Percentiles rank a stretch among this genome's conserved stretches.
Conservation (phyloP, 2,888 invertebrate species). For the Drosophila putrida region DNA sequence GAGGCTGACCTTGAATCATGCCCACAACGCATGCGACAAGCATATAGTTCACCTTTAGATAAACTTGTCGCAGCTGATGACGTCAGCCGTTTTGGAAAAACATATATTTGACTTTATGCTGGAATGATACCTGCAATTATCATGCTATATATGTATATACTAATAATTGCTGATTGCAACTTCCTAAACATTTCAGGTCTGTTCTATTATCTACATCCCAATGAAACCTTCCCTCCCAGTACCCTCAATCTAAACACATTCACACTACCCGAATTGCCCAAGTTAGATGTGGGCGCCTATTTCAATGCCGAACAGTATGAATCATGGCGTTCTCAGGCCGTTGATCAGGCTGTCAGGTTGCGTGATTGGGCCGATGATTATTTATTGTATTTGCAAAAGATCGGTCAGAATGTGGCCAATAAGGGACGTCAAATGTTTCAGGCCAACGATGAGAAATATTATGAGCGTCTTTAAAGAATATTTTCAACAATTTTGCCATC, state of each 20-base stretch:
- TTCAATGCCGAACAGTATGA: constrained; percentile 77
- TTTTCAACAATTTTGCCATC: constrained; percentile 52
- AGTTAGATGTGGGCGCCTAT: constrained; percentile 78
- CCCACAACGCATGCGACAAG: constrained; percentile 2
- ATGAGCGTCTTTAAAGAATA: constrained; percentile 74
- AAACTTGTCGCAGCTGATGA: constrained; percentile 47
- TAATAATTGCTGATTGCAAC: constrained; percentile 37
- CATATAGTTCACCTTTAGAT: constrained; percentile 53
- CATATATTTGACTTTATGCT: constrained; percentile 38
- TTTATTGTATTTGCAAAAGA: constrained; percentile 86
- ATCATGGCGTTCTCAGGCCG: constrained; percentile 86
- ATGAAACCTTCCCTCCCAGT: constrained; percentile 84
- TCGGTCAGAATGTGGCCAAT: constrained; percentile 87
- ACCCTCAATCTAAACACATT: constrained; percentile 77
- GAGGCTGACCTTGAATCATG: constrained; percentile 51
- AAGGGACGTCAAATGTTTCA: constrained; percentile 86
- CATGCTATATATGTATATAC: not conserved
- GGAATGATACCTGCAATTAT: constrained; percentile 24
- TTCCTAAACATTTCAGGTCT: constrained; percentile 78
- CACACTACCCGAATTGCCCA: constrained; percentile 79
- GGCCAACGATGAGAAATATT: constrained; percentile 69
- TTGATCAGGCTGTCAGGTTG: constrained; percentile 86
- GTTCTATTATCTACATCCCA: constrained; percentile 85
- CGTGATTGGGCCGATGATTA: constrained; percentile 85
- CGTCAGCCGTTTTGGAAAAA: constrained; percentile 36